Evolutionary conservation across 2,797 vertebrate genomes (phyloP).

Genomic region (Crypturellus tataupa): DNA sequence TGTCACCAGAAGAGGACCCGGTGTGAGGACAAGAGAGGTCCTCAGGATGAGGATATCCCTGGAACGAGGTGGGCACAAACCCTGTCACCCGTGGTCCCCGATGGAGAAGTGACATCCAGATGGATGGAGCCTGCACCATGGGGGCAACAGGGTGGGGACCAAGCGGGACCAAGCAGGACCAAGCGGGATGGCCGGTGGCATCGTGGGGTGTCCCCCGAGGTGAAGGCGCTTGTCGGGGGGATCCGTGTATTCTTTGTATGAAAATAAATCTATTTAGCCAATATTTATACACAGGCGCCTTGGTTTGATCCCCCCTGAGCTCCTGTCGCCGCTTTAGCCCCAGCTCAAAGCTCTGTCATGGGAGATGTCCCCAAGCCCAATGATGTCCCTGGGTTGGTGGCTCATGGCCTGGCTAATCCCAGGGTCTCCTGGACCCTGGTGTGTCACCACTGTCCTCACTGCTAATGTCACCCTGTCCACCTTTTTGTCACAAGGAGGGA

Average conservation of each 20-base stretch:
- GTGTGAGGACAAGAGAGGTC: too few relatives aligned
- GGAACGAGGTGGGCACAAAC: rapidly evolving
- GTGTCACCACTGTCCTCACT: neutral
- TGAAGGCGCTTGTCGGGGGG: rapidly evolving
- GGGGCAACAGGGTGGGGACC: neutral
- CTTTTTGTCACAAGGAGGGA: too few relatives aligned
- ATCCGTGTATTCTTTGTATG: constrained; percentile 76
- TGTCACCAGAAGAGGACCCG: too few relatives aligned
- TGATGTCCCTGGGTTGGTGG: neutral
- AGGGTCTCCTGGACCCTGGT: too few relatives aligned
- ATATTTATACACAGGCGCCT: constrained; percentile 50
- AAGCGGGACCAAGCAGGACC: rapidly evolving
- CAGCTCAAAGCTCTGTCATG: rapidly evolving
- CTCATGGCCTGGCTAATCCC: neutral
- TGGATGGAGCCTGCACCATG: too few relatives aligned
- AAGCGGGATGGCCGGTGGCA: neutral
- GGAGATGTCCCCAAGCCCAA: neutral
- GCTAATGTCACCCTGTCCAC: too few relatives aligned
- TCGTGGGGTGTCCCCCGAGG: neutral
- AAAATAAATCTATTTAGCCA: constrained; percentile 81
- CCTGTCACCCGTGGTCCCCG: neutral
- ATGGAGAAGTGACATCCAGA: neutral
- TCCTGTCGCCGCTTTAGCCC: neutral
- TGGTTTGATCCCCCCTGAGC: neutral
- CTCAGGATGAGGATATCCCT: neutral